phyloP scores from a whole-genome alignment of 2,888 invertebrate species.

The Anoplius nigerrimus region DNA sequence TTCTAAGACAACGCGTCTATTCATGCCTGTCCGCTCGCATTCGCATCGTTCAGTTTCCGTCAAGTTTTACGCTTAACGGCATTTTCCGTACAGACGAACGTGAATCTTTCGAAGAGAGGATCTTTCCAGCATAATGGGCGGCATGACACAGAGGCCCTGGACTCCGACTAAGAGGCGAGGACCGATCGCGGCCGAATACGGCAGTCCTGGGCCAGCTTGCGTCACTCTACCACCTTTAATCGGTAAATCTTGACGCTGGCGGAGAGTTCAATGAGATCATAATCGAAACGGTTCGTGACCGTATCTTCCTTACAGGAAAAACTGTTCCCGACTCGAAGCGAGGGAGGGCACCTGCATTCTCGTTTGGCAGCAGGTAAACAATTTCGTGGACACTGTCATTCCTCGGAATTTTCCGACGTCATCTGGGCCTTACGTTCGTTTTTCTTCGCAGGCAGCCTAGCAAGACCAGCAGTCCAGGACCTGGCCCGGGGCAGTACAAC shows the following conservation, averaged over 20 bases:
- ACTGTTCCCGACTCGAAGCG: conserved; percentile 86
- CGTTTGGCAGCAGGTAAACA: conserved; percentile 82
- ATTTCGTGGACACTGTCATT: no score
- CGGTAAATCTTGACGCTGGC: conserved; percentile 77
- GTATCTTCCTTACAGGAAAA: conserved; percentile 78
- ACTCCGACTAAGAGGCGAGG: conserved; percentile 92
- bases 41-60: no score
- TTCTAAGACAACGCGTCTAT: no score
- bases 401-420: neutral
- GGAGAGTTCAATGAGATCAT: no score
- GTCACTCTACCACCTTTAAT: conserved; percentile 88
- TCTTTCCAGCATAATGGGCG: conserved; percentile 77
- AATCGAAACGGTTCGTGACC: no score
- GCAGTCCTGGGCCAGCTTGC: conserved; percentile 92
- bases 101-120: neutral
- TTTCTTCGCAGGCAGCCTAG: conserved; percentile 71
- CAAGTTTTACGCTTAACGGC: no score
- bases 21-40: no score
- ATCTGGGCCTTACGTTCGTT: neutral
- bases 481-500: conserved; percentile 94
- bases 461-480: conserved; percentile 81
- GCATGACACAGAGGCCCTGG: conserved; percentile 91
- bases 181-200: conserved; percentile 90
- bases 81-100: no score
- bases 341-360: conserved; percentile 87